A percentile compares a stretch with the other conserved stretches of the same genome.
Evolutionary conservation across 2,888 invertebrate species (phyloP).

Genomic region (Caradrina kadenii): DNA sequence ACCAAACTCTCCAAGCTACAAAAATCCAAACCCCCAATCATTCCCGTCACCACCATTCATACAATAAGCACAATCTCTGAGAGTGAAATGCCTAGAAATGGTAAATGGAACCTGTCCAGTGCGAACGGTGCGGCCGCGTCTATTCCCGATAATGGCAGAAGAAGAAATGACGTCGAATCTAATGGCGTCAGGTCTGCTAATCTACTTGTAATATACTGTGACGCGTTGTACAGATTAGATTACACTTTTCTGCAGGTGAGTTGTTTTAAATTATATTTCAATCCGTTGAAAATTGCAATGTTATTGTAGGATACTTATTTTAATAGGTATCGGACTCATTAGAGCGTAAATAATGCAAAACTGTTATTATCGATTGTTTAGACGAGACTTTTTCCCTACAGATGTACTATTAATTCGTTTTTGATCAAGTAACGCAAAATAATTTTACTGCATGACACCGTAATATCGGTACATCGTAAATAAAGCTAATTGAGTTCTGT

Average conservation of each 20-base stretch:
- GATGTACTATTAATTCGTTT: too few species aligned
- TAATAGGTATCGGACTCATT: neutral
- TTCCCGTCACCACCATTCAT: slow-evolving; percentile 58
- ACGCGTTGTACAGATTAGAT: slow-evolving; percentile 91
- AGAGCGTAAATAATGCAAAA: too few species aligned
- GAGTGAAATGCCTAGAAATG: slow-evolving; percentile 43
- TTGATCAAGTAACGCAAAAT: too few species aligned
- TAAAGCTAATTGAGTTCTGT: neutral
- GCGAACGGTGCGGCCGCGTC: slow-evolving; percentile 24
- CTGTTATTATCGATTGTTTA: too few species aligned
- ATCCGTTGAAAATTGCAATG: neutral
- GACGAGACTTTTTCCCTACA: too few species aligned
- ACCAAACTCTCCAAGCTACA: slow-evolving; percentile 73
- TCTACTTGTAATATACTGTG: slow-evolving; percentile 91
- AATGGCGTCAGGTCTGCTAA: slow-evolving; percentile 62
- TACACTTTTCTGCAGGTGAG: slow-evolving; percentile 93
- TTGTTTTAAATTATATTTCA: slow-evolving; percentile 11
- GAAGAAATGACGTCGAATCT: slow-evolving; percentile 49
- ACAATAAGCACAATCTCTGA: slow-evolving; percentile 69
- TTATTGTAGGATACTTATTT: neutral
- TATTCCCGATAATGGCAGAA: neutral
- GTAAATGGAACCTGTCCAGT: slow-evolving; percentile 4
- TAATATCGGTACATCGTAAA: neutral
- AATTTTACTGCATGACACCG: neutral
- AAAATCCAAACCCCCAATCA: slow-evolving; percentile 49